Base-by-base conservation (phyloP, 2,113 vertebrate genomes). In the Zapornia atra region DNA sequence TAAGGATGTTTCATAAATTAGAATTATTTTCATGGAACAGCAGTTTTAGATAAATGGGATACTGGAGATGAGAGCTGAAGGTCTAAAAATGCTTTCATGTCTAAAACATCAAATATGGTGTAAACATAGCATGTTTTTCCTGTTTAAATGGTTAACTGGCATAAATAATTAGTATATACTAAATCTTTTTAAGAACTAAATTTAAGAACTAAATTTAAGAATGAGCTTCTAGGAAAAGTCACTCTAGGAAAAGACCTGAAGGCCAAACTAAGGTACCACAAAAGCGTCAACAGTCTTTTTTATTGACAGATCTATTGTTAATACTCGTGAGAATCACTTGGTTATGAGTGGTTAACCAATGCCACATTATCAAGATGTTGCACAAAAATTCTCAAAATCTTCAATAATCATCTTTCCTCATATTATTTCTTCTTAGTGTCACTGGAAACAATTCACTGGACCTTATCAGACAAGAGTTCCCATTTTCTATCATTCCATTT, bases 401-500 rank as follows among this genome's bases (percentile, higher is more conserved):
- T 81, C 48, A 93, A 17, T 29, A 84, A 71, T 29, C n/a, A 73
- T 33, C 34, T 60, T 79, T 91, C 53, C 81, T 83, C 12, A 1
- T 59, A 42, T 46, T 81, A 79, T 68, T 96, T 90, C 86, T 95
- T 92, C 66, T 77, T 46, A 65, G 75, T 94, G 89, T 65, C 90
- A 97, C 7, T 89, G 82, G 79, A 93, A 98, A 95, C 64, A 97
- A 93, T 93, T 96, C 92, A 95, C 42, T 96, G 90, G 93, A 91
- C 57, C 92, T 97, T 96, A 95, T 96, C 95, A 97, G 94, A 88
- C 70, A 92, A 95, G 82, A 85, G 84, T 96, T 98, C 96, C 96
- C 97, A 96, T 97, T 97, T 98, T 98, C 96, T 93, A 95, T 95
- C 95, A 94, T 95, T 98, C 94, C 54, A 77, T 98, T 98, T 98